Conservation (phyloP, 2,888 invertebrate genomes). For the Eupithecia inturbata region DNA sequence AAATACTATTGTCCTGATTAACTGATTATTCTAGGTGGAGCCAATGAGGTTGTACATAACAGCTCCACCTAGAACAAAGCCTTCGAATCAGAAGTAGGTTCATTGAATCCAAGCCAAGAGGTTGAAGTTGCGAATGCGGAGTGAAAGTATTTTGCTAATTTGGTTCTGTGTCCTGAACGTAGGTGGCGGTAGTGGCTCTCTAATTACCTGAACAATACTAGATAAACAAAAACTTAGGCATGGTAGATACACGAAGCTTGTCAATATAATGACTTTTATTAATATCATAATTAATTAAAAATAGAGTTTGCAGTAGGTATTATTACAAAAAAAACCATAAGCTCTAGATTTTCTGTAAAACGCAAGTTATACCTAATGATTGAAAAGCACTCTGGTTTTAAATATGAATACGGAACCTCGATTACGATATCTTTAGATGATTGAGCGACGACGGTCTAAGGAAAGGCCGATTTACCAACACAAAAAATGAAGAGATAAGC, state of each 20-base stretch:
- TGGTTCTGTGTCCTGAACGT: neutral
- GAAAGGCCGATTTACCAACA: constrained; percentile 72
- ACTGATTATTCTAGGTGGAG: too few species aligned
- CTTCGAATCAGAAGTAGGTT: neutral
- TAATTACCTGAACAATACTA: neutral
- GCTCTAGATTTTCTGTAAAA: neutral
- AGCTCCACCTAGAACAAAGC: neutral
- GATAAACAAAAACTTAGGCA: too few species aligned
- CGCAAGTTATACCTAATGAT: neutral
- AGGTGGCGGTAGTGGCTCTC: neutral
- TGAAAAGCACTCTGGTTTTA: constrained; percentile 12
- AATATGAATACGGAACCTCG: constrained; percentile 21
- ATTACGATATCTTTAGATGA: constrained; percentile 30
- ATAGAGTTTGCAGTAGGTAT: neutral
- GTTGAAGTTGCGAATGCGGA: neutral
- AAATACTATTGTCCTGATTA: neutral
- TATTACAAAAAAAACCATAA: neutral
- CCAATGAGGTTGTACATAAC: too few species aligned
- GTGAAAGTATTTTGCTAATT: constrained; percentile 1
- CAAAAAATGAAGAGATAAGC: constrained; percentile 81
- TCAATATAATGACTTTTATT: neutral
- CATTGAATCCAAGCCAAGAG: neutral
- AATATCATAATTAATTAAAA: neutral
- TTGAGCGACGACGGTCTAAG: constrained; percentile 51
- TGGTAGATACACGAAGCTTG: too few species aligned